Conservation (phyloP, 2,113 vertebrate species). For the Phoenicopterus ruber region DNA sequence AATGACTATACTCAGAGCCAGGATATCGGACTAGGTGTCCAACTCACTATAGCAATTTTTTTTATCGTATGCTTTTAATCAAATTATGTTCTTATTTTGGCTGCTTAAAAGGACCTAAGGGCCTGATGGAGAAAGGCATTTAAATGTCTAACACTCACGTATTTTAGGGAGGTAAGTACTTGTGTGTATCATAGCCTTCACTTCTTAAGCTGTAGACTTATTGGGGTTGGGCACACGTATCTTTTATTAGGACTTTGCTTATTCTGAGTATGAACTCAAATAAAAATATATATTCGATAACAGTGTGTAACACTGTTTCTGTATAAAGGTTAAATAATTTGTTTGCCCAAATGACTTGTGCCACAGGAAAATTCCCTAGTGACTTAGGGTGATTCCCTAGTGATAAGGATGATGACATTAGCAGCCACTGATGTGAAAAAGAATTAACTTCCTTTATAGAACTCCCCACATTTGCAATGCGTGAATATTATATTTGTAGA, state of each 20-base stretch:
- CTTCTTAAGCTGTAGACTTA: neutral
- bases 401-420: neutral
- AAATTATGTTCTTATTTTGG: constrained; percentile 40
- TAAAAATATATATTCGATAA: neutral
- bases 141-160: neutral
- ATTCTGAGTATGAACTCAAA: neutral
- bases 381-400: neutral
- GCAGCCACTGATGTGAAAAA: neutral
- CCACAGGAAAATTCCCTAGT: neutral
- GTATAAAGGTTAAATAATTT: neutral
- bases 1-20: neutral
- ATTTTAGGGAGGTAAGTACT: neutral
- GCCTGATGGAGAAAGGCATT: neutral
- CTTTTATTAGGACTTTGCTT: neutral
- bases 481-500: neutral
- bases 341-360: neutral
- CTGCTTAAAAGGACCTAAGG: neutral
- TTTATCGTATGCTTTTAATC: constrained; percentile 11
- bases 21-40: constrained; percentile 22
- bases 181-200: neutral
- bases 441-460: neutral
- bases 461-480: neutral
- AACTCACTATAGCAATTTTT: constrained; percentile 35
- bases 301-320: neutral
- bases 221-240: neutral